Evolutionary conservation across 2,888 invertebrate genomes (phyloP).

Genomic region (Drosophila lutescens): DNA sequence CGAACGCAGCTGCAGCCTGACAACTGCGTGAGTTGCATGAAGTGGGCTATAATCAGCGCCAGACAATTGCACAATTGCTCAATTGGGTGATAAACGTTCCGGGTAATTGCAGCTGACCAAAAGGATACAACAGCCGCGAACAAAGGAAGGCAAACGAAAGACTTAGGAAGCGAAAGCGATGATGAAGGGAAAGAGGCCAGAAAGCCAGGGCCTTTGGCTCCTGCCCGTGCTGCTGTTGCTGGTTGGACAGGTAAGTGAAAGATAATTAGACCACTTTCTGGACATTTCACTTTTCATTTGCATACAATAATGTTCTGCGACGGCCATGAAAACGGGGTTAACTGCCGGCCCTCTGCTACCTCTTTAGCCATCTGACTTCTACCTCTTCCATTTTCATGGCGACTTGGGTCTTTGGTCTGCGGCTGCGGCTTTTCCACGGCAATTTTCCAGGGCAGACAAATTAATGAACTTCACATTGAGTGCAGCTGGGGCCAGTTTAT

Average conservation of each 20-base stretch:
- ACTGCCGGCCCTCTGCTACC: conserved; percentile 36
- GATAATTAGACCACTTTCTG: conserved; percentile 52
- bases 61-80: conserved; percentile 50
- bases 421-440: conserved; percentile 63
- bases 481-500: conserved; percentile 67
- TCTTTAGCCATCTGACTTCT: background rate
- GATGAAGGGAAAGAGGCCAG: conserved; percentile 48
- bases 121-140: conserved; percentile 49
- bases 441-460: conserved; percentile 67
- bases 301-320: conserved; percentile 72
- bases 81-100: conserved; percentile 54
- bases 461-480: conserved; percentile 65
- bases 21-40: conserved; percentile 68
- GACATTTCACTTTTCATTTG: conserved; percentile 76
- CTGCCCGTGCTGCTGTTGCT: conserved; percentile 69
- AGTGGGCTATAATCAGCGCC: conserved; percentile 54
- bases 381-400: conserved; percentile 50
- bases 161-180: conserved; percentile 73
- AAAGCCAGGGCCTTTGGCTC: conserved; percentile 44
- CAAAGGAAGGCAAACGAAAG: conserved; percentile 56
- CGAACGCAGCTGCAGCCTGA: conserved; percentile 29
- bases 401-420: conserved; percentile 42
- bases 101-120: conserved; percentile 59
- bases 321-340: conserved; percentile 65
- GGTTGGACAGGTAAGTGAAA: conserved; percentile 71